These are phyloP conservation scores for Criorhina ranunculi DNA, from an alignment of 2,888 invertebrate genomes.

Conservation along the genomic window DNA sequence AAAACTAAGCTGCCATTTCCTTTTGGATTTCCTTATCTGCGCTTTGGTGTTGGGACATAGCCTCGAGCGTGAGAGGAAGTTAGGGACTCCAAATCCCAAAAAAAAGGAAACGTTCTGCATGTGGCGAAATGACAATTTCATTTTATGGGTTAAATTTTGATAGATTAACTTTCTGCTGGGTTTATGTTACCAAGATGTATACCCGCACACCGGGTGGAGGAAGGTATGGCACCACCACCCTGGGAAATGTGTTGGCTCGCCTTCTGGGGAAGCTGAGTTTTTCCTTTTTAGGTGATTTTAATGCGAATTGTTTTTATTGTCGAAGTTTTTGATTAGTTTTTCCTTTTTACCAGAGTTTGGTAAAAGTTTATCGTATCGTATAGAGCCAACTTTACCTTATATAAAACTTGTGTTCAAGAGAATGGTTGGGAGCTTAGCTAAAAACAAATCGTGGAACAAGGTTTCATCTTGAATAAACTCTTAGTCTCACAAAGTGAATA, in stretches of 20 bases:
- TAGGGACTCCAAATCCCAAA: constrained; percentile 15
- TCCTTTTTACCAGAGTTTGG: constrained; percentile 10
- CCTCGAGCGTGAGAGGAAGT: constrained; percentile 2
- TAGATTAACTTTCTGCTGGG: constrained; percentile 59
- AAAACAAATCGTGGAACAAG: not conserved
- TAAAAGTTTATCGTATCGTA: constrained; percentile 10
- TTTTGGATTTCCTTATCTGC: constrained; percentile 48
- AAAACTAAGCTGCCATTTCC: constrained; percentile 71
- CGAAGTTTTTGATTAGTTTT: constrained; percentile 61
- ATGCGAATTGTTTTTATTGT: constrained; percentile 59
- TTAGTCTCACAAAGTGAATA: not conserved
- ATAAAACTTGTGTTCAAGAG: not conserved
- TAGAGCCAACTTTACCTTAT: constrained; percentile 1
- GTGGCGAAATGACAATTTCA: constrained; percentile 52
- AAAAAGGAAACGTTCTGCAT: constrained; percentile 38
- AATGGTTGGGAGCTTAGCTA: not conserved
- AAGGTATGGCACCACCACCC: constrained; percentile 4
- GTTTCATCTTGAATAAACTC: too few species aligned
- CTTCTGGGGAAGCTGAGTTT: constrained; percentile 34
- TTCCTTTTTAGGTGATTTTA: constrained; percentile 62
- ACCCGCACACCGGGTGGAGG: not conserved
- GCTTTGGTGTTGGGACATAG: not conserved
- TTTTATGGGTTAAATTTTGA: constrained; percentile 64
- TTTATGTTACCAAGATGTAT: constrained; percentile 7
- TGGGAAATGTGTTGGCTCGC: constrained; percentile 10